Conservation (phyloP, 2,113 vertebrate genomes). For the Clarias batrachus region DNA sequence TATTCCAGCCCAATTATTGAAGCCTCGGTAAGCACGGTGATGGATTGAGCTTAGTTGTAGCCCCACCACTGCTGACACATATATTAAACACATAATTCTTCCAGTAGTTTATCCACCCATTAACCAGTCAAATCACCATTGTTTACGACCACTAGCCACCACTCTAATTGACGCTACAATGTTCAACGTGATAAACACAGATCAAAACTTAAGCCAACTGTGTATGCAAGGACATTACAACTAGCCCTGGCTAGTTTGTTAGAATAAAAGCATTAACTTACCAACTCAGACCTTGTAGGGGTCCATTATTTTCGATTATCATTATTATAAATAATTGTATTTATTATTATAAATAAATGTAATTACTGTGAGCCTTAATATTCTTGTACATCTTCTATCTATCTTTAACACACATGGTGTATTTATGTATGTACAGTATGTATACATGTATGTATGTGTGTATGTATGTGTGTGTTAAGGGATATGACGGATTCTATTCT, state of each 20-base stretch:
- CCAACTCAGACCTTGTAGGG: background rate
- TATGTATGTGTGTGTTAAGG: no score
- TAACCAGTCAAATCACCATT: conserved; percentile 57
- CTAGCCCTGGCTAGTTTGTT: conserved; percentile 39
- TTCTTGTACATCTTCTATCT: no score
- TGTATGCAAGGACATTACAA: conserved; percentile 12
- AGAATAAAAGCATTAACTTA: conserved; percentile 16
- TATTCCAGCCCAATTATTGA: conserved; percentile 73
- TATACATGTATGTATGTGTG: no score
- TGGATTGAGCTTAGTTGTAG: conserved; percentile 65
- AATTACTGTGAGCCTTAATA: no score
- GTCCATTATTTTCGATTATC: background rate
- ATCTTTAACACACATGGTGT: no score
- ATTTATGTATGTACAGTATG: no score
- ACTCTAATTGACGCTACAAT: conserved; percentile 61
- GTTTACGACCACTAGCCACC: conserved; percentile 67
- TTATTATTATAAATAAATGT: no score
- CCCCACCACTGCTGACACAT: conserved; percentile 59
- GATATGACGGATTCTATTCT: no score
- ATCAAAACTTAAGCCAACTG: conserved; percentile 49
- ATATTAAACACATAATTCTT: conserved; percentile 59
- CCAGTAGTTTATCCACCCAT: conserved; percentile 30
- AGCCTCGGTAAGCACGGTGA: conserved; percentile 67
- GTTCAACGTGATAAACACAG: conserved; percentile 57
- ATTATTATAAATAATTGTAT: no score